Evolutionary conservation across 2,888 invertebrate genomes (phyloP), one percentile per base, ranked within the genome.

Genomic region (Cataglyphis altisquamis): DNA sequence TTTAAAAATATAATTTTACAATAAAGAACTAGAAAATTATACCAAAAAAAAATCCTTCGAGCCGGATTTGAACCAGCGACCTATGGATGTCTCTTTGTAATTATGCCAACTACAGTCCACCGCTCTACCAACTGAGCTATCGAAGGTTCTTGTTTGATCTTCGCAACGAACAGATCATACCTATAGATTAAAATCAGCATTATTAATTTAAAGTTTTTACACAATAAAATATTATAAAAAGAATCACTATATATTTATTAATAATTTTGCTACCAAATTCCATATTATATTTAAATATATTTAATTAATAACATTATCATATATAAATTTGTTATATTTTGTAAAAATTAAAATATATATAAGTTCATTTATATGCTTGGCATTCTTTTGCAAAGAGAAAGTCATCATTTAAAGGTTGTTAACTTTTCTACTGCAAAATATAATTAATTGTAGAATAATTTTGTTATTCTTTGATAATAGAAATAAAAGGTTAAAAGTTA

Each of bases 91-190:
- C 92, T 39, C n/a, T 10, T 0, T 15, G 1, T 32, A 10, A 21
- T 36, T 12, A 1, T 12, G 1, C 93, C 94, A 90, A 94, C 94
- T 94, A 94, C 94, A 94, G 94, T 94, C 94, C 94, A 94, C 94
- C 94, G 94, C 94, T 94, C 94, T 94, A 94, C 94, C 94, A 94
- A 94, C 94, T 95, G 94, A 94, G 94, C 94, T 95, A 94, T 95
- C 94, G 94, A 94, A 94, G 94, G 94, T 66, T 82, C 6, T 39
- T 41, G 29, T 0, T 12, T 15, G 0, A 0, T 41, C 3, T 6
- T 0, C 0, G 1, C 21, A 18, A 36, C 3, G 10, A 64, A 52
- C 21, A 1, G 4, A 12, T 64, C 6, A 52, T 75, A 64, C n/a
- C 0, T 57, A 8, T 60, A 41, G 41, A 73, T 1, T 15, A 18